Evolutionary conservation across 1,140 invertebrate species (phyloP), one percentile per base, ranked within the genome.

Genomic region (Pseudomyrmex concolor): DNA sequence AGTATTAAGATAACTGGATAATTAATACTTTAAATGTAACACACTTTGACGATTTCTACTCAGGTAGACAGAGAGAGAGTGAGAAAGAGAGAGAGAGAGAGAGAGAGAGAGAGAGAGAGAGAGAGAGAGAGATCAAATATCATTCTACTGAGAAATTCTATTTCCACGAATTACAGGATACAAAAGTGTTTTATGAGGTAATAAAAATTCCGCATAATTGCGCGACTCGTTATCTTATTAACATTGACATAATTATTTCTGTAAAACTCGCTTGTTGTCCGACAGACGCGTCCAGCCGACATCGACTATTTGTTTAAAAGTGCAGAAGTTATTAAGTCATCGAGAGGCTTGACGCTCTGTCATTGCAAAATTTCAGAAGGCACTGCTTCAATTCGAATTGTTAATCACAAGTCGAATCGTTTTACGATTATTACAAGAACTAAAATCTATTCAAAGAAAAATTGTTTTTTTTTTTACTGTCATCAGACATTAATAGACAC

Each of bases 311-410:
- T 17, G 54, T 55, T 66, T 17, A 17, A 25, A 12, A 43, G 57
- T 8, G 17, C 63, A 76, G 43, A 76, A 54, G 17, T 74, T 74
- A 22, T 62, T 12, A n/a, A n/a, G 45, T 60, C 17, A 73, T 13
- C n/a, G 12, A 74, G n/a, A 10, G 1, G 10, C 22, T 25, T 3
- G 1, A 4, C 8, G 12, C 13, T 15, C 54, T 77, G 60, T 73
- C 50, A 63, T 50, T 60, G 19, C 9, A 74, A 62, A 74, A 60
- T 73, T 73, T 60, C 13, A 19, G 19, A 10, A 50, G 50, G 15
- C 15, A 0, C 2, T 25, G 34, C 17, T 66, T 76, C 22, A 55
- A 67, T 13, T 43, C 15, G 48, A 2, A 55, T n/a, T 7, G 5
- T 34, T 2, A 22, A 45, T 67, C 25, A 3, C 17, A 67, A 68